Evolutionary conservation across 1,140 invertebrate genomes (phyloP).

Genomic region (Sitophilus oryzae): DNA sequence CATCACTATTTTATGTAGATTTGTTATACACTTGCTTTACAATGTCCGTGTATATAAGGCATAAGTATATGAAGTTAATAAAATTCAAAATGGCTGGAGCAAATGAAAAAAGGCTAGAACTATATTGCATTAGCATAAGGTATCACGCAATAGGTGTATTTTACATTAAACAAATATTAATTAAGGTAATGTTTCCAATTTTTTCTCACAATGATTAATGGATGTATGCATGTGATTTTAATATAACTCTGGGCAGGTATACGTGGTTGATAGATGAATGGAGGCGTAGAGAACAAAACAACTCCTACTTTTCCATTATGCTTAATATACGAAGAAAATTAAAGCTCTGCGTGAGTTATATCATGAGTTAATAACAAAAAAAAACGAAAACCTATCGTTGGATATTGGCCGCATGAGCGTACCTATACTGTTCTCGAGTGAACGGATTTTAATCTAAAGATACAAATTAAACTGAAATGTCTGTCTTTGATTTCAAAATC

Average conservation of each 20-base stretch:
- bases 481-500: too few relatives aligned
- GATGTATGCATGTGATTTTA: constrained; percentile 26
- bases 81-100: too few relatives aligned
- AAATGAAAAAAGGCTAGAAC: not conserved
- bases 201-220: constrained; percentile 25
- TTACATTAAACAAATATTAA: constrained; percentile 24
- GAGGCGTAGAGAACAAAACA: constrained; percentile 32
- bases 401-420: constrained; percentile 21
- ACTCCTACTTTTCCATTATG: constrained; percentile 30
- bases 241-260: constrained; percentile 21
- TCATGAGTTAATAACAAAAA: constrained; percentile 27
- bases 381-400: constrained; percentile 22
- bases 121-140: not conserved
- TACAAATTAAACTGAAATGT: too few relatives aligned
- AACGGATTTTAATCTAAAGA: too few relatives aligned
- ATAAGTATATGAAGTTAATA: too few relatives aligned
- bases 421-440: too few relatives aligned
- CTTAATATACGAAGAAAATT: constrained; percentile 33
- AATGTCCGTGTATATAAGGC: too few relatives aligned
- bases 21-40: too few relatives aligned
- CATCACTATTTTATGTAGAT: too few relatives aligned
- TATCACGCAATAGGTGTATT: constrained; percentile 21
- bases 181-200: constrained; percentile 23
- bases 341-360: constrained; percentile 31
- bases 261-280: constrained; percentile 28